These are phyloP conservation scores for Peromyscus leucopus DNA, from an alignment of 2,113 vertebrate genomes.

Conservation along the genomic window DNA sequence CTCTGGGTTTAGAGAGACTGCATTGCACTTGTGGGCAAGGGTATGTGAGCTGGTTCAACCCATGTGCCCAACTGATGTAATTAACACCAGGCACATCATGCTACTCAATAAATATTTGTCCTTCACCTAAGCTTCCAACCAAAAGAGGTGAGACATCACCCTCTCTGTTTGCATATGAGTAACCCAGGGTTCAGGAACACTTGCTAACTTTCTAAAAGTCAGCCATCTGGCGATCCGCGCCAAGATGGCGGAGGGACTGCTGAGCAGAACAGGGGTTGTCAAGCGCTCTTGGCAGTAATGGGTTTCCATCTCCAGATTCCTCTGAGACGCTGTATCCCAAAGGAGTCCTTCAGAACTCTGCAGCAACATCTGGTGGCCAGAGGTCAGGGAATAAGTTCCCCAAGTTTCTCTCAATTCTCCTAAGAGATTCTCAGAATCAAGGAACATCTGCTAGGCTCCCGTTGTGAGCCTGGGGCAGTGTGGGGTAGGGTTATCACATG, in stretches of 20 bases:
- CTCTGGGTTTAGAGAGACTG: neutral
- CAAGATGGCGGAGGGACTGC: neutral
- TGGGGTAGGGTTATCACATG: too few relatives aligned
- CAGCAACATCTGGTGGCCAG: neutral
- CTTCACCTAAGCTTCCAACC: neutral
- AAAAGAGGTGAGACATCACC: neutral
- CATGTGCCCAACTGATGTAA: neutral
- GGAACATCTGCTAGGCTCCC: neutral
- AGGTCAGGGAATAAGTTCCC: neutral
- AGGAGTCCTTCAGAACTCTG: neutral
- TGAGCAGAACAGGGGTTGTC: neutral
- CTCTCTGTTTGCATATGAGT: neutral
- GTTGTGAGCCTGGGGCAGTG: neutral
- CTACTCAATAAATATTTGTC: slow-evolving; percentile 10
- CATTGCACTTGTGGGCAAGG: neutral
- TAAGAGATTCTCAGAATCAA: neutral
- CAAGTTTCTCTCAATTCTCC: neutral
- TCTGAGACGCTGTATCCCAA: neutral
- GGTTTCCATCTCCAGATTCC: neutral
- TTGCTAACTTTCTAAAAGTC: neutral
- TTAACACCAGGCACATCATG: neutral
- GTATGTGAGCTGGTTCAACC: neutral
- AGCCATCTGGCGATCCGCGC: neutral
- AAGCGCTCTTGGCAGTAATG: too few relatives aligned
- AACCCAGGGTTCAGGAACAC: neutral